Percentiles rank a stretch among this genome's conserved stretches.
phyloP scores from a whole-genome alignment of 1,140 invertebrate genomes.

The Drosophila subobscura region DNA sequence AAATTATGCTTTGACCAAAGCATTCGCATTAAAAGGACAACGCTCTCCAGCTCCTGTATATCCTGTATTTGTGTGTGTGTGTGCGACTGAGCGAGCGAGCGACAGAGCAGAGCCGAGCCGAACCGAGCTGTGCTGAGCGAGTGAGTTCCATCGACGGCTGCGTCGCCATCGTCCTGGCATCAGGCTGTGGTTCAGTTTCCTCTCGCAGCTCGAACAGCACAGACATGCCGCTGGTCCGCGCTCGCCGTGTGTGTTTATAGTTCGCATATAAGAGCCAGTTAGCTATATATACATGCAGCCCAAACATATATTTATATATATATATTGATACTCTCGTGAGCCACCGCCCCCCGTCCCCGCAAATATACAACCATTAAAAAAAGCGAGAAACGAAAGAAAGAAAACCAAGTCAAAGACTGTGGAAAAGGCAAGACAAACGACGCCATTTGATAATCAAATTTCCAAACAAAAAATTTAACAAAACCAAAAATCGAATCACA shows the following conservation, averaged over 20 bases:
- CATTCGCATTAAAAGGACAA: conserved; percentile 82
- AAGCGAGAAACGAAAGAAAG: too few relatives aligned
- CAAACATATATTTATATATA: conserved; percentile 28
- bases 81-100: conserved; percentile 4
- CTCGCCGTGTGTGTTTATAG: conserved; percentile 70
- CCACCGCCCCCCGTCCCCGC: conserved; percentile 11
- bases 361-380: not conserved
- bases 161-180: conserved; percentile 46
- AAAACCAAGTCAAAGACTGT: conserved; percentile 48
- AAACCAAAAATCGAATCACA: conserved; percentile 20
- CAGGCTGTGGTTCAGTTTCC: conserved; percentile 69
- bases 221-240: conserved; percentile 70
- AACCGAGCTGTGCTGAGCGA: too few relatives aligned
- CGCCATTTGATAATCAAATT: conserved; percentile 55
- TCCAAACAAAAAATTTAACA: conserved; percentile 58
- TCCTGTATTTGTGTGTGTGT: conserved; percentile 28
- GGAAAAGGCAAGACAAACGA: conserved; percentile 45
- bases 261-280: conserved; percentile 5
- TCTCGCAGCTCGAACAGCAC: conserved; percentile 74
- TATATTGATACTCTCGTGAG: conserved; percentile 28
- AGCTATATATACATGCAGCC: not conserved
- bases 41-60: conserved; percentile 50
- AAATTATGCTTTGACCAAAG: conserved; percentile 70
- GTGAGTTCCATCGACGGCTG: conserved; percentile 36
- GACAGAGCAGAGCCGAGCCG: too few relatives aligned